A percentile compares a stretch with the other conserved stretches of the same genome.
Evolutionary conservation across 2,888 invertebrate species (phyloP).

Genomic region (Xylocampa areola): DNA sequence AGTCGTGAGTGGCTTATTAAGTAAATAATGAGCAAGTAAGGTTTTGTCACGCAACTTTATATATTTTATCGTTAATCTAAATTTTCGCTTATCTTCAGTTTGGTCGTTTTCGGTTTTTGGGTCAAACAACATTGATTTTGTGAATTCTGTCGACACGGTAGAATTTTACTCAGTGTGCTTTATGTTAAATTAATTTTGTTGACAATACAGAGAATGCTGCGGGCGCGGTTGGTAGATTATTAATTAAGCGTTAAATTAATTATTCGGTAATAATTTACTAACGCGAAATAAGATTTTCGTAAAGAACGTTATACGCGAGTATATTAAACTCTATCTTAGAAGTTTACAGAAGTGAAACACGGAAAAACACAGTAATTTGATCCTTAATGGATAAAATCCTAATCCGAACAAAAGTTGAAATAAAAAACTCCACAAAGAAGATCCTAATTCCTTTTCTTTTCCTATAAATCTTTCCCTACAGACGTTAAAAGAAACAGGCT

Average conservation of each 20-base stretch:
- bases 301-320: no score
- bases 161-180: slow-evolving; percentile 9
- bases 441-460: no score
- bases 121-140: slow-evolving; percentile 50
- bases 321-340: no score
- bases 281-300: no score
- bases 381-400: no score
- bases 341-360: no score
- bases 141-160: slow-evolving; percentile 23
- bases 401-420: no score
- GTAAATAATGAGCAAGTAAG: slow-evolving; percentile 38
- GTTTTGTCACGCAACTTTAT: slow-evolving; percentile 52
- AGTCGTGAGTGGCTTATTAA: slow-evolving; percentile 35
- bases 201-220: slow-evolving; percentile 10
- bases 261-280: no score
- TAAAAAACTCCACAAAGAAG: no score
- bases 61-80: slow-evolving; percentile 46
- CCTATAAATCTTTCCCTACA: slow-evolving; percentile 59
- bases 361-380: no score
- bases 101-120: slow-evolving; percentile 44
- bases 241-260: background rate
- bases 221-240: slow-evolving; percentile 6
- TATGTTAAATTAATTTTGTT: slow-evolving; percentile 16
- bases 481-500: slow-evolving; percentile 83
- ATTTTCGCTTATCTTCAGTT: slow-evolving; percentile 52